Percentiles rank a stretch among this genome's conserved stretches.
These are phyloP conservation scores for Amniataba percoides DNA, from an alignment of 2,797 vertebrate species.

Conservation along the genomic window DNA sequence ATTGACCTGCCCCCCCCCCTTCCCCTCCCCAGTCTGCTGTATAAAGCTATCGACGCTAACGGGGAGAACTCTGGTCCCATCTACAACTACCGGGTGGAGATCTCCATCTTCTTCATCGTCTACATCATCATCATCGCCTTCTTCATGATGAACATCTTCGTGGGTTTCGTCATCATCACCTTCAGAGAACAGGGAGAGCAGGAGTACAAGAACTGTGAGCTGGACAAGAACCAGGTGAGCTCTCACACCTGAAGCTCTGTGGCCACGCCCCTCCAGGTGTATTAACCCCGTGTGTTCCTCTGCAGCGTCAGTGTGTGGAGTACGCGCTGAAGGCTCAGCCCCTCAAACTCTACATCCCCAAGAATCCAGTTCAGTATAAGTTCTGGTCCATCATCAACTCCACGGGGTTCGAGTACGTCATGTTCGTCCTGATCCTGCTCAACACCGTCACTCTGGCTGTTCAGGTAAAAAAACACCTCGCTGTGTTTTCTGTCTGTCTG, in stretches of 20 bases:
- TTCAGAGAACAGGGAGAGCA: conserved; percentile 98
- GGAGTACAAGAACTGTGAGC: conserved; percentile 98
- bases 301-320: conserved; percentile 93
- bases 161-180: conserved; percentile 99
- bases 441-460: conserved; percentile 94
- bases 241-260: neutral
- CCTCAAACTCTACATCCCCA: conserved; percentile 93
- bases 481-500: neutral
- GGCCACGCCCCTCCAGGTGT: no score
- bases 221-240: conserved; percentile 97
- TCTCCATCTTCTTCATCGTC: conserved; percentile 99
- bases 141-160: conserved; percentile 99
- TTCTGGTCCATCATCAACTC: conserved; percentile 96
- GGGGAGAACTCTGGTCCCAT: conserved; percentile 94
- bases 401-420: conserved; percentile 93
- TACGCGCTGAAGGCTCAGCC: conserved; percentile 94
- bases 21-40: conserved; percentile 77
- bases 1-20: neutral
- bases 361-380: conserved; percentile 92
- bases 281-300: neutral
- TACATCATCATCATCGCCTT: conserved; percentile 99
- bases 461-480: conserved; percentile 84
- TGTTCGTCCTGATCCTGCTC: conserved; percentile 95
- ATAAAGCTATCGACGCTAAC: conserved; percentile 94
- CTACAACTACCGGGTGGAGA: conserved; percentile 98